Evolutionary conservation across 2,113 vertebrate genomes (phyloP).

Genomic region (Haemorhous mexicanus): DNA sequence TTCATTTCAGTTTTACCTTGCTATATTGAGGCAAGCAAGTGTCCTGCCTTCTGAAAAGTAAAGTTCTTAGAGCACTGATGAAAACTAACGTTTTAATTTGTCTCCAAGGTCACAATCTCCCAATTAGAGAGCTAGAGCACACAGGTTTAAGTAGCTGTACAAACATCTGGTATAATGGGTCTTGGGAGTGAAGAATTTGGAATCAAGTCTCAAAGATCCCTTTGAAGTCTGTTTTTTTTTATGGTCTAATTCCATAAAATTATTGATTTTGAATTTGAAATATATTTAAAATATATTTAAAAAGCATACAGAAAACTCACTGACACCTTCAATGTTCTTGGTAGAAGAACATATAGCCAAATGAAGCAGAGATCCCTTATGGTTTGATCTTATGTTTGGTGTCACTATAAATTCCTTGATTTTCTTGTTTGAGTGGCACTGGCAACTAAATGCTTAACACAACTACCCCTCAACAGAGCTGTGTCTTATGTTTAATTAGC

Average conservation of each 20-base stretch:
- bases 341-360: background rate
- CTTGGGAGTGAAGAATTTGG: background rate
- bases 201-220: background rate
- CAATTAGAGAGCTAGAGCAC: background rate
- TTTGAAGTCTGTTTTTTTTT: background rate
- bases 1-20: background rate
- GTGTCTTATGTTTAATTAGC: background rate
- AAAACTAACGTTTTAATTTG: background rate
- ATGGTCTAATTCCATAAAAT: background rate
- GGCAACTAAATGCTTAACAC: background rate
- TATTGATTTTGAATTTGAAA: background rate
- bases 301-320: accelerated
- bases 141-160: background rate
- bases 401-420: background rate
- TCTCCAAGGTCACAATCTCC: background rate
- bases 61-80: background rate
- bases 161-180: background rate
- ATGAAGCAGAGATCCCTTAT: background rate
- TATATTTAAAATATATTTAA: background rate
- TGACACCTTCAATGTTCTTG: background rate
- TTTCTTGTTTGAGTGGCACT: background rate
- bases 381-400: background rate
- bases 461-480: background rate
- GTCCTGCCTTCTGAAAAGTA: background rate
- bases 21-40: background rate